Percentiles rank a stretch among this genome's conserved stretches.
These are phyloP conservation scores for Cercocebus atys DNA, from an alignment of 2,113 vertebrate species.

Conservation along the genomic window DNA sequence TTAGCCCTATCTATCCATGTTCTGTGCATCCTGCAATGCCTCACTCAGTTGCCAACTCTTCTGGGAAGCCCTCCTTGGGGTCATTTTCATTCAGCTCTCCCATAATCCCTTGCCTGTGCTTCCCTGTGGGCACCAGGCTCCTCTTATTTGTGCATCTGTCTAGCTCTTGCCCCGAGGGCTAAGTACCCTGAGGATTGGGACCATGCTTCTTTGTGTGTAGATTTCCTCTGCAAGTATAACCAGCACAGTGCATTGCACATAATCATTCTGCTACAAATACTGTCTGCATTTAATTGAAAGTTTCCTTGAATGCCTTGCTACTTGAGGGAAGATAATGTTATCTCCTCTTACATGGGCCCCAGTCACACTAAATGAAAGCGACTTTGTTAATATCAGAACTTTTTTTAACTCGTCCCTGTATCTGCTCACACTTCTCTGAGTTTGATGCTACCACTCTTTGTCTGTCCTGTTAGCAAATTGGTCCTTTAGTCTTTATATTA, in stretches of 20 bases:
- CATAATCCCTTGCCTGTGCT: not conserved
- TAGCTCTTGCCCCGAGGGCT: not conserved
- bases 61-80: not conserved
- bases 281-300: not conserved
- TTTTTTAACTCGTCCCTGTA: not conserved
- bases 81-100: not conserved
- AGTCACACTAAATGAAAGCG: not conserved
- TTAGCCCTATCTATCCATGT: not conserved
- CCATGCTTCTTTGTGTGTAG: not conserved
- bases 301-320: not conserved
- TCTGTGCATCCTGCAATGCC: not conserved
- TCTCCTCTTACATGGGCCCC: not conserved
- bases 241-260: not conserved
- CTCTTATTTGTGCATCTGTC: not conserved
- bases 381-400: not conserved
- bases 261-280: not conserved
- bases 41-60: not conserved
- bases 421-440: not conserved
- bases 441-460: not conserved
- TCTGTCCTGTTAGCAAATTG: conserved; percentile 33
- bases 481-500: conserved; percentile 45
- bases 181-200: not conserved
- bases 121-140: not conserved
- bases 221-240: not conserved
- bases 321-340: not conserved